Base-by-base conservation (phyloP, 37 sponge, comb jelly and placozoan genomes). In the Aphrocallistes beatrix region DNA sequence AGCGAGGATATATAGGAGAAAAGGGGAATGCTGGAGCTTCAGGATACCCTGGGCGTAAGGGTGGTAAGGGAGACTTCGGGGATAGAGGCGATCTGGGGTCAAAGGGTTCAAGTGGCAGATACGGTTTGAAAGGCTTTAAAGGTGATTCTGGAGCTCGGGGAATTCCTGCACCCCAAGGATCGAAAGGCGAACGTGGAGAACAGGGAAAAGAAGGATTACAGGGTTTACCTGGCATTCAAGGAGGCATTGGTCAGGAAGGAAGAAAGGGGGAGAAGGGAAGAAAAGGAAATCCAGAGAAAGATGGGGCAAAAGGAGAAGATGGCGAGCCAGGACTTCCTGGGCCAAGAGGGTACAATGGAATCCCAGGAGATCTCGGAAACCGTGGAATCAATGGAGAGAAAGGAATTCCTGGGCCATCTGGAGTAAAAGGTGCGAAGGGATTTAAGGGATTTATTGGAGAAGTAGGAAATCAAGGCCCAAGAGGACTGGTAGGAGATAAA, bases 381-480 rank as follows among this genome's bases (percentile, higher is more conserved):
- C 3, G 23, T 60, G 85, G 85, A 45, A 82, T 3, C 3, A 84
- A 37, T 47, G 85, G 85, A 47, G 25, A 40, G 8, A 38, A 42
- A 9, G 85, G 85, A n/a, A 9, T 49, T 17, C 13, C 6, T 32
- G 85, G 85, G 23, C 1, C 10, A 47, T 9, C 3, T 23, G 85
- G 85, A 25, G 10, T 51, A 25, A 42, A 84, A 45, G 85, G 85
- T 23, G 85, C 9, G n/a, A 42, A 84, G 17, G 85, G 85, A 84
- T 23, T 42, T 42, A 23, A 40, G 17, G 85, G 85, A 16, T 9
- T 23, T 21, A 1, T 6, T 36, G 85, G 50, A 25, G 50, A 42
- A 8, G 38, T 17, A 84, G 85, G 85, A 81, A 25, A 21, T 3
- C 81, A 23, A 37, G 85, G 85, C 3, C 23, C 17, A 16, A 16